Evolutionary conservation across 2,113 vertebrate genomes (phyloP).

Genomic region (Engystomops pustulosus): DNA sequence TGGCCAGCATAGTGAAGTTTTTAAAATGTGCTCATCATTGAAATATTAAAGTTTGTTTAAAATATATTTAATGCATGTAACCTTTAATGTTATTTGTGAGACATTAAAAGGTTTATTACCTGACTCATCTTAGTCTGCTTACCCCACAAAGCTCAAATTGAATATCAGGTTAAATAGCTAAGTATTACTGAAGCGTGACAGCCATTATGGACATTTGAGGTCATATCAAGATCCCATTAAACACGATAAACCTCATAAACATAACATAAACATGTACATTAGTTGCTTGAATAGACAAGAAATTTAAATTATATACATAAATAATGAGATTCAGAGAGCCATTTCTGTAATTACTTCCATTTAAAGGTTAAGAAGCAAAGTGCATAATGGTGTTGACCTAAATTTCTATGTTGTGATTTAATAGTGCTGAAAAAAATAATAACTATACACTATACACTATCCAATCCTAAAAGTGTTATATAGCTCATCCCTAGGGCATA

Average conservation of each 20-base stretch:
- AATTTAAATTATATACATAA: constrained; percentile 62
- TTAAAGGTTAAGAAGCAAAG: constrained; percentile 70
- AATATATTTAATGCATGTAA: background rate
- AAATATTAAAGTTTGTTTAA: background rate
- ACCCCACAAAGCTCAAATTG: constrained; percentile 21
- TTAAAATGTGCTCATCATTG: background rate
- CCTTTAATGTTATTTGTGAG: background rate
- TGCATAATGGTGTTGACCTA: constrained; percentile 56
- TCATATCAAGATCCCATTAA: constrained; percentile 59
- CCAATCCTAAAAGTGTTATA: background rate
- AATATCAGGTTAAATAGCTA: constrained; percentile 36
- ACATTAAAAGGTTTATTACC: background rate
- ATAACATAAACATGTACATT: constrained; percentile 36
- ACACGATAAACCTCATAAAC: constrained; percentile 40
- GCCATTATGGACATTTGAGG: constrained; percentile 52
- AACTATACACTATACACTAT: background rate
- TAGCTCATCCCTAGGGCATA: background rate
- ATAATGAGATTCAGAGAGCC: constrained; percentile 55
- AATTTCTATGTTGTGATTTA: background rate
- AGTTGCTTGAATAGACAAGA: constrained; percentile 47
- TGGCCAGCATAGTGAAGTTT: background rate
- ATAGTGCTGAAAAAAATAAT: background rate
- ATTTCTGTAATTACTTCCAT: constrained; percentile 66
- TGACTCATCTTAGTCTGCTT: background rate
- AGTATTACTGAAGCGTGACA: constrained; percentile 22